phyloP scores from a whole-genome alignment of 1,140 invertebrate genomes.

The Zaprionus ghesquierei region DNA sequence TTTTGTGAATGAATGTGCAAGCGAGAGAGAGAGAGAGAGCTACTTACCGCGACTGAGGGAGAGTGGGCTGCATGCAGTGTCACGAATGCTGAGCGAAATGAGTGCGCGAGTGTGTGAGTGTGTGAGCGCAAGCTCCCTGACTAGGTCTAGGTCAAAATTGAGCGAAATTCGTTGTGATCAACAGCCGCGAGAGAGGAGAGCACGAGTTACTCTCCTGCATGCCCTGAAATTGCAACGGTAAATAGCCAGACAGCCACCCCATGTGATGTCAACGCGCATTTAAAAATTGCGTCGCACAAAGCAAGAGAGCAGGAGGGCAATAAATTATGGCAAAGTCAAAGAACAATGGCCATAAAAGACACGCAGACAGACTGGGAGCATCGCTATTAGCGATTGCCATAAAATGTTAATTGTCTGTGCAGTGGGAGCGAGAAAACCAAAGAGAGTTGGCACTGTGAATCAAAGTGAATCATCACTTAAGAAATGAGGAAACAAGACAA shows the following conservation, averaged over 20 bases:
- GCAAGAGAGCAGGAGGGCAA: conserved; percentile 11
- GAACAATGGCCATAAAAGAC: conserved; percentile 38
- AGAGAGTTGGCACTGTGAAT: conserved; percentile 24
- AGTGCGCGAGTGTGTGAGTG: neutral
- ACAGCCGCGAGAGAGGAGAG: neutral
- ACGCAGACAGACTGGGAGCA: neutral
- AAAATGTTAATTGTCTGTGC: conserved; percentile 18
- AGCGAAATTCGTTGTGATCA: conserved; percentile 10
- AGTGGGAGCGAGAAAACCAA: neutral
- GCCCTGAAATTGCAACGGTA: conserved; percentile 23
- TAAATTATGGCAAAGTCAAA: conserved; percentile 46
- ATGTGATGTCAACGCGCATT: conserved; percentile 17
- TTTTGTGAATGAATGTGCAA: conserved; percentile 48
- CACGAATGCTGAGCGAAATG: neutral
- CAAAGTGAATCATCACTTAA: conserved; percentile 75
- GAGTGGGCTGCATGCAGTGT: conserved; percentile 1
- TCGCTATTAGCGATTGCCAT: conserved; percentile 10
- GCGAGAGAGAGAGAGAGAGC: conserved; percentile 7
- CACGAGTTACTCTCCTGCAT: neutral
- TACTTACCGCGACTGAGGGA: neutral
- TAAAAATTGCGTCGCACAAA: conserved; percentile 35
- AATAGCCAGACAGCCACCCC: conserved; percentile 1
- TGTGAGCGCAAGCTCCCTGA: neutral
- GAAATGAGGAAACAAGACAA: conserved; percentile 59
- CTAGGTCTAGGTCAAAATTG: conserved; percentile 14